Percentiles rank a stretch among this genome's conserved stretches.
phyloP scores from a whole-genome alignment of 2,888 invertebrate species.

The Lissonota sp. region DNA sequence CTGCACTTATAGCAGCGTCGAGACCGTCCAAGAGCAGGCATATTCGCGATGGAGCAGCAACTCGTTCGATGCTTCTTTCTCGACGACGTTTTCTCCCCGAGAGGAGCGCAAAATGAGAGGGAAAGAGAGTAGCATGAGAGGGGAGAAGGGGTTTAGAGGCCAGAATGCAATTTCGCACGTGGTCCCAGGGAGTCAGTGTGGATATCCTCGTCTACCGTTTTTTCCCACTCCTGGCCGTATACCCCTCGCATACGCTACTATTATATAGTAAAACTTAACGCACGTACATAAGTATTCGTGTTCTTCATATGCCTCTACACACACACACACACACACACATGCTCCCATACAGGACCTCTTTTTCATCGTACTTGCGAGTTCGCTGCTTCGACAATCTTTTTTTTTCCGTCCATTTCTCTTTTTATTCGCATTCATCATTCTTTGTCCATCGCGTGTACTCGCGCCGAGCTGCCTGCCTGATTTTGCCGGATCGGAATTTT shows the following conservation, averaged over 20 bases:
- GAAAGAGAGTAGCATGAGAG: slow-evolving; percentile 31
- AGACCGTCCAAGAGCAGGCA: slow-evolving; percentile 47
- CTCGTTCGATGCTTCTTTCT: slow-evolving; percentile 35
- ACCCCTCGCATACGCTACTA: slow-evolving; percentile 27
- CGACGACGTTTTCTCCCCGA: slow-evolving; percentile 34
- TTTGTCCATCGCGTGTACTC: background rate
- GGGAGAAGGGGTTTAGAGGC: slow-evolving; percentile 45
- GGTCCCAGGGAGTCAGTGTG: slow-evolving; percentile 54
- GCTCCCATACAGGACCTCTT: slow-evolving; percentile 16
- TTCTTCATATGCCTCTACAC: background rate
- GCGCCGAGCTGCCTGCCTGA: background rate
- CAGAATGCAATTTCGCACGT: slow-evolving; percentile 70
- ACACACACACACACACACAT: background rate
- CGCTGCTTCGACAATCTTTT: background rate
- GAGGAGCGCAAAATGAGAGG: slow-evolving; percentile 48
- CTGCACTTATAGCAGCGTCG: slow-evolving; percentile 40
- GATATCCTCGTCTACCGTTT: slow-evolving; percentile 19
- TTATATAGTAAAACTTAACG: slow-evolving; percentile 47
- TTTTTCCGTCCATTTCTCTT: slow-evolving; percentile 3
- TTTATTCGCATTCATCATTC: slow-evolving; percentile 6
- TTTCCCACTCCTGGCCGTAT: slow-evolving; percentile 1
- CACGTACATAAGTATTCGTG: background rate
- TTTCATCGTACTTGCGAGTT: slow-evolving; percentile 19
- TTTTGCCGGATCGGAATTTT: slow-evolving; percentile 10
- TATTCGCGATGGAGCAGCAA: slow-evolving; percentile 34